Conservation (phyloP, 2,888 invertebrate genomes). For the Smittia aterrima region DNA sequence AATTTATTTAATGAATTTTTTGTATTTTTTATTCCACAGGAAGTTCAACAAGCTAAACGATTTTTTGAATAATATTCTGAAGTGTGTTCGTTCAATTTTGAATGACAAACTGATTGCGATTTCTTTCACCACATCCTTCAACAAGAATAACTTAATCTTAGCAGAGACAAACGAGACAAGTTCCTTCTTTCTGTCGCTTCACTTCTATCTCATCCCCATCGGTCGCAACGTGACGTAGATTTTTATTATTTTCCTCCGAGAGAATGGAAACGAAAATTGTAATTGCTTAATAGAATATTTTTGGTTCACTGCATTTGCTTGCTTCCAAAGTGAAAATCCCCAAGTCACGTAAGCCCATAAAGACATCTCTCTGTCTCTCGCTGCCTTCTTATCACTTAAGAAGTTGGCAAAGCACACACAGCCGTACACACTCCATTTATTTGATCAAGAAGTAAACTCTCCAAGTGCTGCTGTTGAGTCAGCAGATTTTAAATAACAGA, state of each 20-base stretch:
- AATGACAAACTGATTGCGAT: too few relatives aligned
- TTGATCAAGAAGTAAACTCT: not conserved
- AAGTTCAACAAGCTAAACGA: too few relatives aligned
- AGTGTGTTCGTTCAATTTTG: too few relatives aligned
- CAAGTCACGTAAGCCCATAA: constrained; percentile 34
- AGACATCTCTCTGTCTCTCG: constrained; percentile 9
- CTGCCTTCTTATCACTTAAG: not conserved
- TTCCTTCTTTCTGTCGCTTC: too few relatives aligned
- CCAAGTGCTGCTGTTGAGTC: constrained; percentile 9
- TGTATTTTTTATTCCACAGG: too few relatives aligned
- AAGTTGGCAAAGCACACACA: constrained; percentile 13
- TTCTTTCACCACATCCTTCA: not conserved
- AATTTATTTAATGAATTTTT: too few relatives aligned
- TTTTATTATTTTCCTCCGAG: not conserved
- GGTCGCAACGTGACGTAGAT: constrained; percentile 2
- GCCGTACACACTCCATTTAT: constrained; percentile 20
- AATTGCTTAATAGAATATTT: constrained; percentile 30
- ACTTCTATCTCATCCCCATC: not conserved
- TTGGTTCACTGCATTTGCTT: not conserved
- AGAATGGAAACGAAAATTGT: constrained; percentile 7
- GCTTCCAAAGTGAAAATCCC: constrained; percentile 8
- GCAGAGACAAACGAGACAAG: not conserved
- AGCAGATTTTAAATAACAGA: constrained; percentile 18
- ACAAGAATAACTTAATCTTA: not conserved
- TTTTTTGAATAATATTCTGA: too few relatives aligned